Evolutionary conservation across 2,888 invertebrate species (phyloP), one percentile per base, ranked within the genome.

Genomic region (Salticus scenicus): DNA sequence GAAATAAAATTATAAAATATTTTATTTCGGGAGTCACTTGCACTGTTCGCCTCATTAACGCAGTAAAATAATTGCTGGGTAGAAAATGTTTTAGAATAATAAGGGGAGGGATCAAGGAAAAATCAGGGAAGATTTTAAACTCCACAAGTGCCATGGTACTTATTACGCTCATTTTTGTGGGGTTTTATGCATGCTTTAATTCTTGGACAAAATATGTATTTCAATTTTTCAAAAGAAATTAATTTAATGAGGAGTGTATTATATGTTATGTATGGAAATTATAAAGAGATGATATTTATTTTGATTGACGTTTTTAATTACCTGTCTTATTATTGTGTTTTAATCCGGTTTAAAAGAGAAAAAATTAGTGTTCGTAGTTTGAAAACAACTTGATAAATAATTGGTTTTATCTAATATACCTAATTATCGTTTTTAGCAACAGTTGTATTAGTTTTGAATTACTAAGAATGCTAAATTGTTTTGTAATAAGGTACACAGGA

Each of bases 1-100:
- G 79, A 66, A 31, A 57, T 57, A 57, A 66, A 72, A 42, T 64
- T 79, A 64, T 33, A 71, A 64, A 63, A 66, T 30, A 31, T 66
- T 66, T 66, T 66, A 51, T 33, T 57, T 57, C 57, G 24, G 28
- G 37, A 75, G 27, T 75, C 30, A 28, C 31, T 27, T 8, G 66
- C 5, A 57, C 57, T 47, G 30, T 33, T 66, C 67, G 66, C 27
- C n/a, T 37, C 76, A 77, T 77, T 77, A 77, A 67, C 33, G 37
- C 28, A 28, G 8, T 5, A 51, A 30, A 42, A 47, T 42, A 42
- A 71, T 71, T 47, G 30, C 66, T 31, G 30, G 31, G 57, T 24
- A 57, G 57, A 57, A 57, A 57, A 24, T 57, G 57, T 57, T 47
- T 17, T 17, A 47, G 42, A 17, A 47, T 17, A 17, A 47, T 14